phyloP scores from a whole-genome alignment of 2,113 vertebrate species.

The Phyllostomus discolor region DNA sequence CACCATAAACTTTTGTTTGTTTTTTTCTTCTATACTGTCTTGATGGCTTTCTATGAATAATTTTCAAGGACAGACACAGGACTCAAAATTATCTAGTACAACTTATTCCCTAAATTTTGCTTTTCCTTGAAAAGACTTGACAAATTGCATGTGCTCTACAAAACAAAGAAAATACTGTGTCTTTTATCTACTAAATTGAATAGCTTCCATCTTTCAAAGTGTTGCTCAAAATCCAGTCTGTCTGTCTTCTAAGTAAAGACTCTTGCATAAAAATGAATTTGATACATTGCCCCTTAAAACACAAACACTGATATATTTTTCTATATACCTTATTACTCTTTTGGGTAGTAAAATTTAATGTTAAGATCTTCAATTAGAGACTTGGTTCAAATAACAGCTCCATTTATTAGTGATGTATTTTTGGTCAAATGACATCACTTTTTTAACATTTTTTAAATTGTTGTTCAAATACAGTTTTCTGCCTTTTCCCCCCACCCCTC shows the following conservation, averaged over 20 bases:
- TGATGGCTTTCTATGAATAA: neutral
- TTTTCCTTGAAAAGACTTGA: conserved; percentile 49
- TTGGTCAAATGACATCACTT: neutral
- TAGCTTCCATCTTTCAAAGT: conserved; percentile 50
- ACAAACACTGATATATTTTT: neutral
- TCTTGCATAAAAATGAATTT: conserved; percentile 49
- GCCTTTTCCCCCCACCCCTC: too few species aligned
- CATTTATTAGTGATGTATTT: neutral
- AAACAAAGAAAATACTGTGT: conserved; percentile 60
- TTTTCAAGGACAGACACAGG: conserved; percentile 24
- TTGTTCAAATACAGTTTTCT: too few species aligned
- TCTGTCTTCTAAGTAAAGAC: conserved; percentile 39
- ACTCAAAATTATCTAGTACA: conserved; percentile 35
- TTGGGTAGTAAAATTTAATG: conserved; percentile 3
- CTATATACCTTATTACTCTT: neutral
- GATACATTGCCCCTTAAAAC: neutral
- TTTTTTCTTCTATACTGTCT: neutral
- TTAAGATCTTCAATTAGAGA: neutral
- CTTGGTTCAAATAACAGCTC: neutral
- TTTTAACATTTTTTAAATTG: too few species aligned
- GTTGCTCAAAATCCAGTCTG: conserved; percentile 22
- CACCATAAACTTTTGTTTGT: neutral
- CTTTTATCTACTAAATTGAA: conserved; percentile 54
- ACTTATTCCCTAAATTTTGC: conserved; percentile 47
- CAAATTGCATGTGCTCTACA: conserved; percentile 37